phyloP scores from a whole-genome alignment of 2,113 vertebrate species.

The Sigmodon hispidus region DNA sequence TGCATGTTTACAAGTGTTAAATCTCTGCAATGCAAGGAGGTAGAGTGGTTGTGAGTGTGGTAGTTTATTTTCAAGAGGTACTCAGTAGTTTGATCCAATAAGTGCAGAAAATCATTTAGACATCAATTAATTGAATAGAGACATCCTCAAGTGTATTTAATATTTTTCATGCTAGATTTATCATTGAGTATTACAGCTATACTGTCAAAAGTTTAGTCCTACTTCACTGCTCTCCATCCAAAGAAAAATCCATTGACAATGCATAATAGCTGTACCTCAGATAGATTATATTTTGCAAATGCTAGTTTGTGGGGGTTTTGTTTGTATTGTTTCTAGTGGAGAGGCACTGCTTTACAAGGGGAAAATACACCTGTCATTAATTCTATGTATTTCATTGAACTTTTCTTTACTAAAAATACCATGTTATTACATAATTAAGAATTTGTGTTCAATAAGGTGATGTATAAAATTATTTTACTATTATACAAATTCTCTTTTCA shows the following conservation, averaged over 20 bases:
- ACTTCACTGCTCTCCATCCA: background rate
- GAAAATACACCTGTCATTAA: background rate
- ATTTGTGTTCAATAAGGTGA: background rate
- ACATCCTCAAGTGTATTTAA: background rate
- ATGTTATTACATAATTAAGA: background rate
- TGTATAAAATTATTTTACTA: background rate
- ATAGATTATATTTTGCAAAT: background rate
- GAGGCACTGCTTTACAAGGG: background rate
- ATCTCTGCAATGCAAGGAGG: background rate
- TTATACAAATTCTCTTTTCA: background rate
- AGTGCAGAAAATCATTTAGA: background rate
- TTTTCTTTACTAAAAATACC: background rate
- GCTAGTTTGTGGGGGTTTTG: background rate
- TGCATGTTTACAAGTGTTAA: background rate
- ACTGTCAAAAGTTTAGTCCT: background rate
- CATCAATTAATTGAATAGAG: background rate
- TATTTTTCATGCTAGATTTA: background rate
- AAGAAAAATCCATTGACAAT: background rate
- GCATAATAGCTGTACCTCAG: background rate
- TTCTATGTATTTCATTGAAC: background rate
- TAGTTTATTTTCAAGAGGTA: background rate
- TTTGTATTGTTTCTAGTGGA: background rate
- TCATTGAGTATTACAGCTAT: background rate
- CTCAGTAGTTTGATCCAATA: background rate
- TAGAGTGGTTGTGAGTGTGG: background rate